A percentile compares a stretch with the other conserved stretches of the same genome.
Conservation (phyloP, 1,140 invertebrate genomes). For the Propsilocerus akamusi region DNA sequence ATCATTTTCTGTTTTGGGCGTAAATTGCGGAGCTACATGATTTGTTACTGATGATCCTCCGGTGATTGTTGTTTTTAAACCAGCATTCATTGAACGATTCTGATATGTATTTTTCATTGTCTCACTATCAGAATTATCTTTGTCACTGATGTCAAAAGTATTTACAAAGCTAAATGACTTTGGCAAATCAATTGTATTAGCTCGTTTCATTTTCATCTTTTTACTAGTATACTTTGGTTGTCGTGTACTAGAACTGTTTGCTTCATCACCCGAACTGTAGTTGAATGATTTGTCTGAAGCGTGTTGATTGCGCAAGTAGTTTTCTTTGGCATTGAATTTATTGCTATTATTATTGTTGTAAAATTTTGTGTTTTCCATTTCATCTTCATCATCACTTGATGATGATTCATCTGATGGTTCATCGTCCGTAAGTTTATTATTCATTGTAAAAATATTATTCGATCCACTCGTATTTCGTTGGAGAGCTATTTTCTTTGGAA, state of each 20-base stretch:
- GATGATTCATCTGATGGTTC: not conserved
- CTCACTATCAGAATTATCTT: not conserved
- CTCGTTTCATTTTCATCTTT: conserved; percentile 62
- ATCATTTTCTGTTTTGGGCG: conserved; percentile 68
- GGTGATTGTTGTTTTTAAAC: conserved; percentile 23
- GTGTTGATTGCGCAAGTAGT: not conserved
- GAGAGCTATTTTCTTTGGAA: too few species aligned
- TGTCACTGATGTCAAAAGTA: not conserved
- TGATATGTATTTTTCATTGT: not conserved
- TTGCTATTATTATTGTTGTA: not conserved
- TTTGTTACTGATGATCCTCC: conserved; percentile 19
- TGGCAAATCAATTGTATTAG: conserved; percentile 74
- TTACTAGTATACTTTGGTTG: conserved; percentile 32
- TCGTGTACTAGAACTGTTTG: not conserved
- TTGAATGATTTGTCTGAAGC: not conserved
- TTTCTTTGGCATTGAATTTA: not conserved
- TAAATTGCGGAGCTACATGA: conserved; percentile 40
- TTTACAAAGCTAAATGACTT: conserved; percentile 28
- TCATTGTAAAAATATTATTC: not conserved
- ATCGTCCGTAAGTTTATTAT: not conserved
- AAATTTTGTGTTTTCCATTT: conserved; percentile 8
- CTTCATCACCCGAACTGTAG: not conserved
- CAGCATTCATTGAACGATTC: conserved; percentile 1
- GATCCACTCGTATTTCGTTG: not conserved
- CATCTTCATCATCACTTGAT: conserved; percentile 19